phyloP scores from a whole-genome alignment of 2,113 vertebrate species.

The Notarius quadriscutis region DNA sequence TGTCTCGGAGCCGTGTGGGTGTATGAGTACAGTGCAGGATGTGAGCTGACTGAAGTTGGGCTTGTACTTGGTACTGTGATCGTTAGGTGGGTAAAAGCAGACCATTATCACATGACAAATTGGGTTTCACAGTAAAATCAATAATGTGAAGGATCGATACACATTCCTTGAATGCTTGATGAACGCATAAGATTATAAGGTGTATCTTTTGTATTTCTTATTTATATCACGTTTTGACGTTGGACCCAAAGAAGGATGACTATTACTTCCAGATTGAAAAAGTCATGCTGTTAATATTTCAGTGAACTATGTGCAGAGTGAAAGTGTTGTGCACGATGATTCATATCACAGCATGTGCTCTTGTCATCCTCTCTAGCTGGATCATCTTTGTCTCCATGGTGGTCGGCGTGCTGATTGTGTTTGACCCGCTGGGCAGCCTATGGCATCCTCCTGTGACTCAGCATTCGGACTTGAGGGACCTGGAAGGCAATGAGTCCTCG shows the following conservation, averaged over 20 bases:
- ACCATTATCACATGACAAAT: background rate
- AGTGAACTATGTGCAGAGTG: background rate
- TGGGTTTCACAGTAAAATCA: background rate
- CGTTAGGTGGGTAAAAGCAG: slow-evolving; percentile 75
- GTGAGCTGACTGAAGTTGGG: slow-evolving; percentile 78
- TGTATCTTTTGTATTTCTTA: background rate
- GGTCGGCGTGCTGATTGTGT: slow-evolving; percentile 83
- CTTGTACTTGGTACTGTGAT: slow-evolving; percentile 81
- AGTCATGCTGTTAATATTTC: background rate
- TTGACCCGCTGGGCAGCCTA: slow-evolving; percentile 87
- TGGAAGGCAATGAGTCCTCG: slow-evolving; percentile 80
- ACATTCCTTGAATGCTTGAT: background rate
- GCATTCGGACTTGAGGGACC: slow-evolving; percentile 65
- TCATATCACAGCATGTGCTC: background rate
- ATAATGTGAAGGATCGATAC: background rate
- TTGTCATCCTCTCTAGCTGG: slow-evolving; percentile 76
- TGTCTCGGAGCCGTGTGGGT: slow-evolving; percentile 86
- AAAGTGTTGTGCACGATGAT: background rate
- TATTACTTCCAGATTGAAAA: background rate
- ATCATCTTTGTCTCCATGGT: slow-evolving; percentile 82
- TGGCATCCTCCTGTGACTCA: slow-evolving; percentile 51
- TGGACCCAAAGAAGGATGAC: background rate
- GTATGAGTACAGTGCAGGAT: slow-evolving; percentile 75
- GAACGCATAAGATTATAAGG: background rate
- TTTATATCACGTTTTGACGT: background rate